phyloP scores from a whole-genome alignment of 2,797 vertebrate genomes.

The Sebastes iracundus region DNA sequence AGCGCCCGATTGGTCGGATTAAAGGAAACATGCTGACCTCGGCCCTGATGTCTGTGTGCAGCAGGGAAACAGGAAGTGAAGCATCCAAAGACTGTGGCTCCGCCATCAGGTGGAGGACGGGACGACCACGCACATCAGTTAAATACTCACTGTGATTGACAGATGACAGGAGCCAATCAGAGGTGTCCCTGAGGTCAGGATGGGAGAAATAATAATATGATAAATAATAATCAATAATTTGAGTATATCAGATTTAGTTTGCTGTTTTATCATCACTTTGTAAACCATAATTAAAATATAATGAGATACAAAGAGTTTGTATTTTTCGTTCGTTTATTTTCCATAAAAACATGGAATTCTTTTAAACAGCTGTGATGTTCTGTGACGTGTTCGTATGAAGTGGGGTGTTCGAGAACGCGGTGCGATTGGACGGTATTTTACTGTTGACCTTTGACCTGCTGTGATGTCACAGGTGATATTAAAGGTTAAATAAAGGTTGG shows the following conservation, averaged over 20 bases:
- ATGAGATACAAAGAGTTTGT: background rate
- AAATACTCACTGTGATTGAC: background rate
- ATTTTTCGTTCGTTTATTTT: no score
- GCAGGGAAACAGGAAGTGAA: background rate
- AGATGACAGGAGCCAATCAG: background rate
- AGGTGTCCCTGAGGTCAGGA: background rate
- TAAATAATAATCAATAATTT: background rate
- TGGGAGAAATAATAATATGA: background rate
- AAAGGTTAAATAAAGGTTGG: background rate
- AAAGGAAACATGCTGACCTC: slow-evolving; percentile 39
- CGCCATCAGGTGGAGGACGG: background rate
- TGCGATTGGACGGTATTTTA: background rate
- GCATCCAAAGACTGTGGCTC: background rate
- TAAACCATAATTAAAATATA: background rate
- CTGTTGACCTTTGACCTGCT: no score
- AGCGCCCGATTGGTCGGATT: slow-evolving; percentile 82
- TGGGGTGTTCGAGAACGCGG: background rate
- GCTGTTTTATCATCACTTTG: background rate
- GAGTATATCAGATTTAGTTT: background rate
- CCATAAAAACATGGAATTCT: background rate
- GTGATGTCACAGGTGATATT: background rate
- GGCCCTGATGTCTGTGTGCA: no score
- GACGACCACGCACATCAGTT: background rate
- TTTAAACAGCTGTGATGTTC: background rate
- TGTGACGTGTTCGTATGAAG: background rate